Percentiles rank a stretch among this genome's conserved stretches.
Conservation (phyloP, 1,140 invertebrate species). For the Linepithema humile region DNA sequence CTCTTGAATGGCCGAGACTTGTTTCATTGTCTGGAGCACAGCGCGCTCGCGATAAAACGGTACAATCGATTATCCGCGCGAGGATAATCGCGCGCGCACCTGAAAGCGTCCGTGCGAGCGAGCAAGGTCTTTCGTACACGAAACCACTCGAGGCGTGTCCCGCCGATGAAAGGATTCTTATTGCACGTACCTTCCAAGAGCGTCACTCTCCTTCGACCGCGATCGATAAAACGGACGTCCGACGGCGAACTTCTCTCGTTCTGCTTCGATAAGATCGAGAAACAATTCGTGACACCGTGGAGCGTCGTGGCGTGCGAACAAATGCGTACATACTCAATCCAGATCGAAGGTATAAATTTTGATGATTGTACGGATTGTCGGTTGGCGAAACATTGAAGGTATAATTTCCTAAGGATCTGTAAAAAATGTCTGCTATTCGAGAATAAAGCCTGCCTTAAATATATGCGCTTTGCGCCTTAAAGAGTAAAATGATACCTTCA, state of each 20-base stretch:
- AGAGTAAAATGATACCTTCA: background rate
- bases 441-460: background rate
- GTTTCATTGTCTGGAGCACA: conserved; percentile 47
- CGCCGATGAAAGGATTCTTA: conserved; percentile 23
- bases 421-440: background rate
- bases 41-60: conserved; percentile 58
- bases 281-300: conserved; percentile 21
- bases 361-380: background rate
- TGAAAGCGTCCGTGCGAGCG: conserved; percentile 17
- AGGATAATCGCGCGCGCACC: conserved; percentile 56
- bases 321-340: background rate
- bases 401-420: background rate
- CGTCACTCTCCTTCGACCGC: conserved; percentile 9
- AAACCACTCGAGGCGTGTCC: conserved; percentile 35
- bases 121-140: conserved; percentile 10
- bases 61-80: conserved; percentile 65
- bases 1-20: conserved; percentile 21
- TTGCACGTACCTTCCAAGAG: conserved; percentile 16
- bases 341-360: background rate
- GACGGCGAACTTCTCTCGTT: conserved; percentile 29
- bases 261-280: conserved; percentile 48
- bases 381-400: background rate
- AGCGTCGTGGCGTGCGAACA: background rate
- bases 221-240: conserved; percentile 41
- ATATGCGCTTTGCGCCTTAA: background rate